Evolutionary conservation across 2,113 vertebrate genomes (phyloP).

Genomic region (Pardalotus punctatus): DNA sequence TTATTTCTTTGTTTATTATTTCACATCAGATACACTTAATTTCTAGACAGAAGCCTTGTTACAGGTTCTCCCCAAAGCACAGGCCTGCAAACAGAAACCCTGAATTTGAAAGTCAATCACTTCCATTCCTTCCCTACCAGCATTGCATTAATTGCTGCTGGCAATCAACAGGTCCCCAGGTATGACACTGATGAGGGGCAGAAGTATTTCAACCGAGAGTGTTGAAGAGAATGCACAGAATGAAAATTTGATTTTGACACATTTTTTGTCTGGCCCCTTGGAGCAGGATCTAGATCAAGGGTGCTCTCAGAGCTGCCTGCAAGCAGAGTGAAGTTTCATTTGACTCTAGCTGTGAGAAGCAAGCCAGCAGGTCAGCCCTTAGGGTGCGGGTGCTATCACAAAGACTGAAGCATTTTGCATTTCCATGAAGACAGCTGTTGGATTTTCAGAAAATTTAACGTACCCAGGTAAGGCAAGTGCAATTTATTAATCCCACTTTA

Average conservation of each 20-base stretch:
- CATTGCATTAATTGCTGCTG: not conserved
- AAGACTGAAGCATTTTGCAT: not conserved
- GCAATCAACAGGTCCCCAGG: not conserved
- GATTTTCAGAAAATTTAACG: not conserved
- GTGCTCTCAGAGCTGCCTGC: not conserved
- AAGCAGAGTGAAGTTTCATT: not conserved
- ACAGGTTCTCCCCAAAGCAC: not conserved
- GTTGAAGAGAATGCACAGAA: not conserved
- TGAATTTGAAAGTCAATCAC: constrained; percentile 25
- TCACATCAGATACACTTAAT: not conserved
- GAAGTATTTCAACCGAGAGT: not conserved
- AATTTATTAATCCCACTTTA: not conserved
- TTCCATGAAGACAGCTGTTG: not conserved
- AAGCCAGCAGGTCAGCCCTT: not conserved
- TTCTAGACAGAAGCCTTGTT: constrained; percentile 29
- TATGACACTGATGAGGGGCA: not conserved
- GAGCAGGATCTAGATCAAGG: not conserved
- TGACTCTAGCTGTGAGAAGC: not conserved
- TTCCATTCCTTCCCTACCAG: not conserved
- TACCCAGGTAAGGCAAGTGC: not conserved
- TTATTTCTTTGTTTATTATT: not conserved
- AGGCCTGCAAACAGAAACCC: not conserved
- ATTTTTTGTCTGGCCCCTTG: not conserved
- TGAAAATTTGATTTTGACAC: not conserved
- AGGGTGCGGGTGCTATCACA: not conserved